Conservation (phyloP, 2,797 vertebrate species). For the Smutsia temminckii region DNA sequence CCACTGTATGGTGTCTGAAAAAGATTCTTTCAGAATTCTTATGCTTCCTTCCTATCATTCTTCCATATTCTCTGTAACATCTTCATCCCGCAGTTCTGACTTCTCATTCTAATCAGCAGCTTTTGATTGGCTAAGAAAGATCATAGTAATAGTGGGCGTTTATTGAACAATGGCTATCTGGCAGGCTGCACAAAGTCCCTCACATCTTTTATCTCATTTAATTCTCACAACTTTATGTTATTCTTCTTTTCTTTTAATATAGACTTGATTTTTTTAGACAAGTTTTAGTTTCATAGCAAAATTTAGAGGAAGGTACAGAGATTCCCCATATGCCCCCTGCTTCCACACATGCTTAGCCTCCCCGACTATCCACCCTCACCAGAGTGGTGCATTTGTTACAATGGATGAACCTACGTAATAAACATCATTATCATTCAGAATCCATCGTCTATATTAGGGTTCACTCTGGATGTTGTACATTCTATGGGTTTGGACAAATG, state of each 20-base stretch:
- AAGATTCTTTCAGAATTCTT: not conserved
- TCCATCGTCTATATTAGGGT: not conserved
- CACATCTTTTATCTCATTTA: not conserved
- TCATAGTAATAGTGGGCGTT: not conserved
- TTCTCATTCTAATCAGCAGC: not conserved
- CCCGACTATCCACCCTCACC: not conserved
- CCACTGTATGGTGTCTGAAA: not conserved
- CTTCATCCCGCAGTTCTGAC: not conserved
- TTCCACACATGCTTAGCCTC: too few species aligned
- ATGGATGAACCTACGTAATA: not conserved
- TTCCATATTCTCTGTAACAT: not conserved
- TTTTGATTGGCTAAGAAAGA: not conserved
- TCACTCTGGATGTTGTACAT: not conserved
- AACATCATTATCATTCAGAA: not conserved
- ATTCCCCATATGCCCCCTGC: not conserved
- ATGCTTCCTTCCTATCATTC: not conserved
- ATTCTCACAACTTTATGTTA: not conserved
- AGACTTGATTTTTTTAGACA: not conserved
- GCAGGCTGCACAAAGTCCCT: not conserved
- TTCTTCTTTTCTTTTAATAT: not conserved
- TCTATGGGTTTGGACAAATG: not conserved
- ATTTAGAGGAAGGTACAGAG: not conserved
- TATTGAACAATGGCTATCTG: not conserved
- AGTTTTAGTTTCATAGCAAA: not conserved
- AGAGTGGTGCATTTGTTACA: not conserved